Evolutionary conservation across 2,797 vertebrate genomes (phyloP).

Genomic region (Manis javanica): DNA sequence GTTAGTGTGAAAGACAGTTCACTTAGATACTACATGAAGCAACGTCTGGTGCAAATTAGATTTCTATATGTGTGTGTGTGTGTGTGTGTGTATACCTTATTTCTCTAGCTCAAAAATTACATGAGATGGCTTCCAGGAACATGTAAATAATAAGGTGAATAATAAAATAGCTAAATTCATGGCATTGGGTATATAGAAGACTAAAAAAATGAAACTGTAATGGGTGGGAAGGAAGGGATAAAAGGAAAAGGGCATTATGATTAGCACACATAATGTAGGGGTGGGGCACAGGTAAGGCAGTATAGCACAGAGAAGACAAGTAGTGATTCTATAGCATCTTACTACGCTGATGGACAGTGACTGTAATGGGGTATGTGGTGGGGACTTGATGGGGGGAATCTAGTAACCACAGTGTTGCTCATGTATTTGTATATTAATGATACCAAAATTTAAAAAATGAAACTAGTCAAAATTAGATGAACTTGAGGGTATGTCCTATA

Average conservation of each 20-base stretch:
- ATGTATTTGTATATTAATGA: too few species aligned
- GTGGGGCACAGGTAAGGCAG: too few species aligned
- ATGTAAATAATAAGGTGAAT: not conserved
- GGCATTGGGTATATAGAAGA: not conserved
- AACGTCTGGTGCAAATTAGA: not conserved
- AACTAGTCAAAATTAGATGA: not conserved
- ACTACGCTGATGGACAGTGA: too few species aligned
- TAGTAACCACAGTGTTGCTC: too few species aligned
- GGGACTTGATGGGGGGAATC: too few species aligned
- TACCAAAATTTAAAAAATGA: not conserved
- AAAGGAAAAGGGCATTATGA: too few species aligned
- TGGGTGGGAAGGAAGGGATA: too few species aligned
- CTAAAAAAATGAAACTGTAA: not conserved
- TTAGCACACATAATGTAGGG: too few species aligned
- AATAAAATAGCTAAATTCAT: slow-evolving; percentile 24
- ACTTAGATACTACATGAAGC: not conserved
- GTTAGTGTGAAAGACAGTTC: not conserved
- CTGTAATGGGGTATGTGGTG: too few species aligned
- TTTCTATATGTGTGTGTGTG: not conserved
- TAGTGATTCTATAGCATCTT: too few species aligned
- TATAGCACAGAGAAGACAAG: too few species aligned
- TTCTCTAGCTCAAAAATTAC: not conserved
- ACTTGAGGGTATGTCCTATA: not conserved
- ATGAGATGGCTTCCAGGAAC: not conserved
- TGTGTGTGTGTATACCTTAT: not conserved